Conservation (phyloP, 2,113 vertebrate genomes). For the Catharus minimus region DNA sequence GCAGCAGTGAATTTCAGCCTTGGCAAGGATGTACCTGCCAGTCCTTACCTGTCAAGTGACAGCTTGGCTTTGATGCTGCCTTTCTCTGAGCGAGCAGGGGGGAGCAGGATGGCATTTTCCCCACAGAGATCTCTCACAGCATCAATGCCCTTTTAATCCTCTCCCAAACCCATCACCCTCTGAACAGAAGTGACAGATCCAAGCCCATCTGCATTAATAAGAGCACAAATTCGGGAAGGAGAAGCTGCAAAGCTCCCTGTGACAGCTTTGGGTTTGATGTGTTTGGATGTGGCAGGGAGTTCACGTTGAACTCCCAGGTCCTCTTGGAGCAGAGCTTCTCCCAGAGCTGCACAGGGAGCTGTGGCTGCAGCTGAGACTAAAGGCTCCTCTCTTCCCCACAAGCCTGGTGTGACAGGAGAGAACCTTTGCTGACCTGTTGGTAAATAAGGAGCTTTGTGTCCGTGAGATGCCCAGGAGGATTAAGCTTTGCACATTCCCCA, state of each 20-base stretch:
- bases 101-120: not conserved
- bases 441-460: not conserved
- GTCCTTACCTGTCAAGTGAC: constrained; percentile 21
- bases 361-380: not conserved
- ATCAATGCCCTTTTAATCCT: constrained; percentile 2
- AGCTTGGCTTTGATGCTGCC: constrained; percentile 1
- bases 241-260: not conserved
- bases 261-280: not conserved
- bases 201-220: not conserved
- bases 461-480: not conserved
- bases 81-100: not conserved
- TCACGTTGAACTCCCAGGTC: not conserved
- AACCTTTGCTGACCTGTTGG: not conserved
- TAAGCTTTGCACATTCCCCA: not conserved
- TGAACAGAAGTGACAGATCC: not conserved
- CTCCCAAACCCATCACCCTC: not conserved
- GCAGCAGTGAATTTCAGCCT: constrained; percentile 1
- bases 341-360: not conserved
- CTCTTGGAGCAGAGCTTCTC: constrained; percentile 30
- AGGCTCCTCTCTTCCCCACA: not conserved
- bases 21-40: constrained; percentile 30
- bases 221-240: not conserved
- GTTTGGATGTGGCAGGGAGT: constrained; percentile 14
- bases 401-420: not conserved
- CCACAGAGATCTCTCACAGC: not conserved